A percentile compares a stretch with the other conserved stretches of the same genome.
Conservation (phyloP, 1,140 invertebrate genomes). For the Micrasema minimum region DNA sequence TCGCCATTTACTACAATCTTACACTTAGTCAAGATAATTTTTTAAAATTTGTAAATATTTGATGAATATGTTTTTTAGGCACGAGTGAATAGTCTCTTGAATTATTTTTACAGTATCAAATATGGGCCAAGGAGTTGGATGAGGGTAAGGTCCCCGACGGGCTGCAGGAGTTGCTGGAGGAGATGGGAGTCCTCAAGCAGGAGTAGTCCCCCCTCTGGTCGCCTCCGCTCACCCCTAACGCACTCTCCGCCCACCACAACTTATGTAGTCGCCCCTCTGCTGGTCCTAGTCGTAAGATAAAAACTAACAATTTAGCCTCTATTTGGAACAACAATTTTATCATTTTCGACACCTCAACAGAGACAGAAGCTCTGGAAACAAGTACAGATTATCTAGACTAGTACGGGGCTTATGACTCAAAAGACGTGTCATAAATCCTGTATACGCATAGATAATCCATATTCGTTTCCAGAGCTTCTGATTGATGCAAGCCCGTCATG, state of each 20-base stretch:
- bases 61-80: too few species aligned
- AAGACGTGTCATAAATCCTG: neutral
- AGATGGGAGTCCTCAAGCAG: slow-evolving; percentile 72
- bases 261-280: neutral
- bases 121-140: slow-evolving; percentile 83
- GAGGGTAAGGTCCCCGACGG: slow-evolving; percentile 82
- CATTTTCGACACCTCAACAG: neutral
- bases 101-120: slow-evolving; percentile 81
- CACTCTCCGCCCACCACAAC: neutral
- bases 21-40: too few species aligned
- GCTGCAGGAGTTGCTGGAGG: slow-evolving; percentile 78
- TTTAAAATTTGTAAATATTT: too few species aligned
- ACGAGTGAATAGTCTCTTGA: too few species aligned
- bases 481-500: too few species aligned
- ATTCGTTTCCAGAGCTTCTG: too few species aligned
- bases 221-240: neutral
- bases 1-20: too few species aligned
- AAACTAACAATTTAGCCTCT: neutral
- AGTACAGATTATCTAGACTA: neutral
- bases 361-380: too few species aligned
- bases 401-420: neutral
- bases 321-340: neutral
- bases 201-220: slow-evolving; percentile 59
- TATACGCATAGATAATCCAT: too few species aligned
- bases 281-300: neutral